Conservation (phyloP, 1,140 invertebrate genomes). For the Drosophila kohkoa region DNA sequence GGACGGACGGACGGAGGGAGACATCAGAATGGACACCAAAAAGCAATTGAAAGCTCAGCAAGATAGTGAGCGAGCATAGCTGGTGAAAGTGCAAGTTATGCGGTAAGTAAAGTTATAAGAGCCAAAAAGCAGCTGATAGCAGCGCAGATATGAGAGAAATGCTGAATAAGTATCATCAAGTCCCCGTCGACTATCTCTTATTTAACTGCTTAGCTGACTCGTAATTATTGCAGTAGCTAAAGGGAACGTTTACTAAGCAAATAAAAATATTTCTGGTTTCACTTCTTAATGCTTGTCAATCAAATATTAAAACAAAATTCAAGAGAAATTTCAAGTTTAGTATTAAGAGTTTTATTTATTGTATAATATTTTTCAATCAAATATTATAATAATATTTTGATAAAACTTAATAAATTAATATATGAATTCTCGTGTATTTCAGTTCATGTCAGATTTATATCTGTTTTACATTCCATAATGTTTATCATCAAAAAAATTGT, state of each 20-base stretch:
- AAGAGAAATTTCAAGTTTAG: too few relatives aligned
- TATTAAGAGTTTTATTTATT: too few relatives aligned
- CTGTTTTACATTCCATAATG: too few relatives aligned
- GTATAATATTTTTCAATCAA: too few relatives aligned
- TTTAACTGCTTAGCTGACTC: slow-evolving; percentile 12
- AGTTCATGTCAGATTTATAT: too few relatives aligned
- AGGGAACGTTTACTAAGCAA: neutral
- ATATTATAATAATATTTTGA: too few relatives aligned
- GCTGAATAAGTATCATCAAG: slow-evolving; percentile 18
- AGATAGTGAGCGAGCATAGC: slow-evolving; percentile 35
- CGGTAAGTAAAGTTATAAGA: slow-evolving; percentile 35
- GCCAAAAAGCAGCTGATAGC: slow-evolving; percentile 9
- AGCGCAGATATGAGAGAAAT: slow-evolving; percentile 5
- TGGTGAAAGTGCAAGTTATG: slow-evolving; percentile 42
- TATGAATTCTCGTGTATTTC: too few relatives aligned
- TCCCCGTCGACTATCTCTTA: slow-evolving; percentile 7
- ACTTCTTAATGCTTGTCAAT: too few relatives aligned
- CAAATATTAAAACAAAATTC: too few relatives aligned
- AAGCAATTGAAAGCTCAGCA: slow-evolving; percentile 51
- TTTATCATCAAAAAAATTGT: too few relatives aligned
- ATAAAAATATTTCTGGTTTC: too few relatives aligned
- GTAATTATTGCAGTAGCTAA: neutral
- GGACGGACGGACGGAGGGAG: slow-evolving; percentile 1
- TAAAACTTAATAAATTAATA: too few relatives aligned
- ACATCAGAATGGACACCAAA: slow-evolving; percentile 39